Base-by-base conservation (phyloP, 2,113 vertebrate species). In the Pachycephala philippinensis region DNA sequence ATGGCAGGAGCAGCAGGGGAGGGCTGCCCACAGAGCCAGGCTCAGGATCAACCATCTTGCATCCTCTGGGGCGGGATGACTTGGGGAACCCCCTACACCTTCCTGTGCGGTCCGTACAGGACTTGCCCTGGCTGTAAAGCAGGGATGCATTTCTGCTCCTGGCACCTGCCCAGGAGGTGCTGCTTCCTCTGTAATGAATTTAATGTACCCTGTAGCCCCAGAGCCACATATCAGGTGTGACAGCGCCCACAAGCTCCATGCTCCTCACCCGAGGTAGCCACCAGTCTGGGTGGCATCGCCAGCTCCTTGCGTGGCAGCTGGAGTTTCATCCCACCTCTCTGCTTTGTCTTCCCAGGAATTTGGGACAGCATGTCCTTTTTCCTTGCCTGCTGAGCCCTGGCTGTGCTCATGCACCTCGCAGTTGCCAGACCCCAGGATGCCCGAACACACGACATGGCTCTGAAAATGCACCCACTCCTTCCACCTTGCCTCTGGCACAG, bases 161-260 rank as follows among this genome's bases (percentile, higher is more conserved):
- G 94, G 90, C 92, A 64, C 10, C 31, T 5, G 2, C 78, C 87
- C 92, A 93, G 61, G 84, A 78, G 95, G 94, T 89, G 87, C 81
- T 93, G 69, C 12, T 12, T 66, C 64, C 84, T 89, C 11, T 0
- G 16, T 71, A 85, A 91, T 35, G n/a, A 71, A 53, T 68, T 79
- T 90, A 75, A 64, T 61, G 85, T 79, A 78, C 40, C 49, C 14
- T 0, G 0, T 54, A 75, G 76, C 68, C 70, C 37, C 65, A 52
- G 81, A 75, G 60, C 11, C 47, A 44, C 1, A 3, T 17, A 42
- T 52, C 71, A 60, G 47, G 15, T 24, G 2, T 69, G 71, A 40
- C 0, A 0, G 54, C 10, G 22, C 33, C 60, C 13, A 14, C 40
- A 49, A 0, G 4, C 42, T 65, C 42, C 37, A 16, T 0, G 1